Base-by-base conservation (phyloP, 1,140 invertebrate genomes). In the Zelostemma sp. region DNA sequence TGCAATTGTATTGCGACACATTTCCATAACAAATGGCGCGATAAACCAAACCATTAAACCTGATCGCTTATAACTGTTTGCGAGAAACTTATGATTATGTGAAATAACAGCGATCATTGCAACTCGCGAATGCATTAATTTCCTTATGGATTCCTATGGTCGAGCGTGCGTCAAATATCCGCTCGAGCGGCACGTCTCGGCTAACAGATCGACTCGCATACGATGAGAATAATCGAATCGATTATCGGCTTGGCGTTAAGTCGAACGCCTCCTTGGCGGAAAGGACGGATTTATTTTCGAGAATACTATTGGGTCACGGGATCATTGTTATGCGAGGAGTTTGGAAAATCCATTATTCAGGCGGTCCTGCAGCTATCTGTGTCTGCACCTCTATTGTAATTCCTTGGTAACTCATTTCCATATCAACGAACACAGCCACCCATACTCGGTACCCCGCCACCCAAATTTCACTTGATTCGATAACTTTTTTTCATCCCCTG, bases 281-380 rank as follows among this genome's bases (percentile, higher is more conserved):
- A 63, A 60, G 47, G 49, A 57, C 43, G 75, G 76, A 80, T 78
- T 79, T 80, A 77, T 79, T 80, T 78, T 77, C 72, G 67, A 55
- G 59, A 68, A 72, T 67, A 75, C 70, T 75, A 80, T 80, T 76
- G 74, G 74, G 75, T 78, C 77, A 80, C 68, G 60, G 53, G 74
- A 76, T 79, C 73, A 79, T 80, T 79, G 77, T 75, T 80, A 80
- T 80, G 74, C 79, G 72, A 73, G 72, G 74, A 76, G 79, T 75
- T 79, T 66, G 73, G 69, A 62, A 68, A 77, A 80, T 80, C 74
- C 77, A 80, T 80, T 80, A 80, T 79, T 79, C 79, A 80, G 76
- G 62, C 68, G 56, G 60, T 73, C 72, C 70, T 67, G 58, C 63
- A 74, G 66, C 71, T 79, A 80, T 80, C 77, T 71, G 68, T 76